Conservation (phyloP, 2,888 invertebrate genomes). For the Dysmachus trigonus region DNA sequence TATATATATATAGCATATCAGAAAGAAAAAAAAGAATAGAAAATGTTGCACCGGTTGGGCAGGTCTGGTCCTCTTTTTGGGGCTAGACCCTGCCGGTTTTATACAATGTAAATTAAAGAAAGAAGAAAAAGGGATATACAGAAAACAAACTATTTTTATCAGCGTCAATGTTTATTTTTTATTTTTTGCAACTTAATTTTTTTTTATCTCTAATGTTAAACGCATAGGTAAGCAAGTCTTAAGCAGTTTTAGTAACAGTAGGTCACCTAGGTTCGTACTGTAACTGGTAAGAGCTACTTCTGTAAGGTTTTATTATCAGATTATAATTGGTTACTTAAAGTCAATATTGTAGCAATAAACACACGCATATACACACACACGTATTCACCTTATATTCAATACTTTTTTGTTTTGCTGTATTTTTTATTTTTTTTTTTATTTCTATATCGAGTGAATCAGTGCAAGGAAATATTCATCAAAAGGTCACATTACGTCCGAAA, state of each 20-base stretch:
- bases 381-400: constrained; percentile 19
- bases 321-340: constrained; percentile 47
- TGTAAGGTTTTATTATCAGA: constrained; percentile 35
- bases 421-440: constrained; percentile 18
- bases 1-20: neutral
- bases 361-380: neutral
- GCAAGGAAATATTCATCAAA: neutral
- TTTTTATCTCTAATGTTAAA: neutral
- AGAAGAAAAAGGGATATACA: neutral
- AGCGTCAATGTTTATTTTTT: neutral
- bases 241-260: neutral
- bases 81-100: neutral
- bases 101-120: constrained; percentile 22
- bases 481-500: neutral
- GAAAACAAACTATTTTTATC: constrained; percentile 31
- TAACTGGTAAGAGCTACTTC: constrained; percentile 26
- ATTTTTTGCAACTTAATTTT: neutral
- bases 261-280: constrained; percentile 6
- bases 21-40: neutral
- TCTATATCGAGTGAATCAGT: neutral
- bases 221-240: neutral
- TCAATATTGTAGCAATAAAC: constrained; percentile 31
- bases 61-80: neutral
- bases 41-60: neutral
- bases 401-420: constrained; percentile 40